Evolutionary conservation across 2,113 vertebrate species (phyloP), one percentile per base, ranked within the genome.

Genomic region (Thamnaconus septentrionalis): DNA sequence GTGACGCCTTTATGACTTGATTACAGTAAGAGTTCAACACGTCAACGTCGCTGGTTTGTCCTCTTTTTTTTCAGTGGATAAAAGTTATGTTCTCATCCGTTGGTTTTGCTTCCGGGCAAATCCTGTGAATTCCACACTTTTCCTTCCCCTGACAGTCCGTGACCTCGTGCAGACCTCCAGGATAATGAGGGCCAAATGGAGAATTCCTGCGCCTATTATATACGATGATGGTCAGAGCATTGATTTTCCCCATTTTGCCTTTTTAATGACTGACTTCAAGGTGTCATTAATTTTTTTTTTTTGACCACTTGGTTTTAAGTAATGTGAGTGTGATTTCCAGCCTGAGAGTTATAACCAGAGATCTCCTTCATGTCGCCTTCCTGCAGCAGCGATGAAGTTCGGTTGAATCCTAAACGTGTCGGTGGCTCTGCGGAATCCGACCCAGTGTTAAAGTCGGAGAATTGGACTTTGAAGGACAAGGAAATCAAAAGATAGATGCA

Each of bases 241-340:
- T 40, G 10, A 61, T 50, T 4, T 41, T 51, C 47, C 39, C 9
- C 42, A 8, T 39, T 45, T 10, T 4, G 4, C 18, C 55, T 6
- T 56, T 52, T 55, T 43, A 61, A 67, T 48, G 45, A 56, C 7
- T 44, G 40, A 56, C 7, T 12, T 12, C 31, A 51, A 12, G 41
- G 18, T 45, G 50, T 11, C 41, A 45, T 61, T 50, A 44, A 18
- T 39, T 44, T 61, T 39, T 8, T 10, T 46, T 41, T 61, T 40
- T 41, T 40, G 0, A 18, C 40, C n/a, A 18, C 41, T 40, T 31
- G 4, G 5, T 43, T 54, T 39, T 7, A 3, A 55, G 41, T 56
- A 43, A 43, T 54, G 56, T 8, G 6, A 11, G 12, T 62, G 41
- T 51, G 48, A 56, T 8, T 5, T 46, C 45, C 45, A 46, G 8